phyloP scores from a whole-genome alignment of 1,140 invertebrate genomes.

The Streblospio benedicti region DNA sequence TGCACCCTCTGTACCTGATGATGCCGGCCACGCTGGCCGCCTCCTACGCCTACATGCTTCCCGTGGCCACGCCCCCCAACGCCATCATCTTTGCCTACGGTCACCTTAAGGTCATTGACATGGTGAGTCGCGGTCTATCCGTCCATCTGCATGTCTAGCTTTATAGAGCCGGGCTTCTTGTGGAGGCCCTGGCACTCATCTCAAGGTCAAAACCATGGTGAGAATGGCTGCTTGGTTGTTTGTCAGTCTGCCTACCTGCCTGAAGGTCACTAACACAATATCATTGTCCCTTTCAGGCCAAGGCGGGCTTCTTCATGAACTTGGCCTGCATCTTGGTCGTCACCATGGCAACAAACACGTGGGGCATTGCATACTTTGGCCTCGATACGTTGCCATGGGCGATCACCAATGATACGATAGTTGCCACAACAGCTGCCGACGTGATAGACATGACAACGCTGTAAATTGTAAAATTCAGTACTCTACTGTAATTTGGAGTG shows the following conservation, averaged over 20 bases:
- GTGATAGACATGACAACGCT: too few species aligned
- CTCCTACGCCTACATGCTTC: slow-evolving; percentile 63
- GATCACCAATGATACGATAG: too few species aligned
- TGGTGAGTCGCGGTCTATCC: slow-evolving; percentile 21
- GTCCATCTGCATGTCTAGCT: neutral
- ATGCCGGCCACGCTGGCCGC: slow-evolving; percentile 69
- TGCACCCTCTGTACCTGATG: slow-evolving; percentile 74
- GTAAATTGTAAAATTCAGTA: too few species aligned
- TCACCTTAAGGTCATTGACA: slow-evolving; percentile 31
- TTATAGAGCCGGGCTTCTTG: neutral
- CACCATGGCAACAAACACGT: slow-evolving; percentile 9
- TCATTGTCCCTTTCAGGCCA: slow-evolving; percentile 10
- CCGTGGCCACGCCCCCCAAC: slow-evolving; percentile 77
- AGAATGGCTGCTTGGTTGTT: slow-evolving; percentile 18
- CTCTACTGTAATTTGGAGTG: too few species aligned
- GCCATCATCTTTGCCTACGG: slow-evolving; percentile 66
- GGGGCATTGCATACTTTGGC: slow-evolving; percentile 10
- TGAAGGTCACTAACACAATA: too few species aligned
- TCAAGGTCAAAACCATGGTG: slow-evolving; percentile 17
- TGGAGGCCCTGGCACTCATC: neutral
- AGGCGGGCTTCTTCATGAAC: slow-evolving; percentile 14
- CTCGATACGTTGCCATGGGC: slow-evolving; percentile 11
- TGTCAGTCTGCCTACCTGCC: neutral
- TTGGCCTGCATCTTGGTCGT: slow-evolving; percentile 3
- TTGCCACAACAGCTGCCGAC: too few species aligned